Base-by-base conservation (phyloP, 2,888 invertebrate species). In the Acleris literana region DNA sequence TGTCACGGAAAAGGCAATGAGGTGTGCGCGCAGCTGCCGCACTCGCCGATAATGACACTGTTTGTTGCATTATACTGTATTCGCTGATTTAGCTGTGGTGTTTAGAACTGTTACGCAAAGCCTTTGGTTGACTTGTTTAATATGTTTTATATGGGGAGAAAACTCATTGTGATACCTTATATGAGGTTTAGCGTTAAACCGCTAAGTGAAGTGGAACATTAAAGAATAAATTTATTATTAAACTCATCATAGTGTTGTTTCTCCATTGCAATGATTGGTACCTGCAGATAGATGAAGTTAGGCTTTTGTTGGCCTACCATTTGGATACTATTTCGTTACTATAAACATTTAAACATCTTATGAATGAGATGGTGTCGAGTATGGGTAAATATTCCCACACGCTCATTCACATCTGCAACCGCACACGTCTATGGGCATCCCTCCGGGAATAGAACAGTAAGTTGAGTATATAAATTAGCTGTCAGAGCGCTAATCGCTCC, bases 381-480 rank as follows among this genome's bases (percentile, higher is more conserved):
- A 22, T 33, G 13, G 6, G 46, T 46, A 22, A 22, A n/a, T 18
- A 20, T 43, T 56, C n/a, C 51, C 56, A 55, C 43, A 58, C 51
- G 55, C 54, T 25, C 52, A 62, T 66, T 62, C 57, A 57, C 52
- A 57, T 62, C 62, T 66, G 62, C 46, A 62, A 25, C 56, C 53
- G 49, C 60, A 56, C 55, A 61, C 55, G 75, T 81, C 86, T 85
- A 76, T 76, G 78, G 72, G 73, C 73, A 79, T 81, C 82, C 82
- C 83, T 75, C 82, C 82, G 78, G 78, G 85, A 92, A 92, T 91
- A 92, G 90, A 89, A 85, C 85, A 79, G 89, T 91, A 89, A 90
- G 89, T 91, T 88, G 89, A 89, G 89, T 90, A 89, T 87, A 92
- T 92, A 92, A 92, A 92, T 92, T 91, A 92, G 90, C 91, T 92